A percentile compares a stretch with the other conserved stretches of the same genome.
Conservation (phyloP, 2,888 invertebrate species). For the Sipha maydis region DNA sequence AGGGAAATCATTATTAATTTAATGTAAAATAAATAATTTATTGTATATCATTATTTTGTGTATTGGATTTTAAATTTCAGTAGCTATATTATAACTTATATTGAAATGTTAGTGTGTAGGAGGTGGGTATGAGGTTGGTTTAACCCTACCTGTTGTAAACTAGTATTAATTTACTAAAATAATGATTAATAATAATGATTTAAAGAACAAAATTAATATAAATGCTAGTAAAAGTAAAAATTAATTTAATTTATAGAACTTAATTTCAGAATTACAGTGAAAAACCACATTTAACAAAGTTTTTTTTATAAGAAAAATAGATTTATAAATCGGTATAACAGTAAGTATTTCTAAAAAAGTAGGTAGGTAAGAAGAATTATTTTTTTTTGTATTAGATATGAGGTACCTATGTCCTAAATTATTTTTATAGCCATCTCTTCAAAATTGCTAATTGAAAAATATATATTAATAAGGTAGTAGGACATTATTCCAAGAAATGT, state of each 20-base stretch:
- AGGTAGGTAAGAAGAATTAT: background rate
- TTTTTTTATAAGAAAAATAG: background rate
- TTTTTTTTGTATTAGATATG: constrained; percentile 1
- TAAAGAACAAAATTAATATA: constrained; percentile 2
- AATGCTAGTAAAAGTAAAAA: too few species aligned
- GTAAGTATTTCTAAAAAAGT: background rate
- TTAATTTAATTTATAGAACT: constrained; percentile 13
- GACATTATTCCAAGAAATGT: constrained; percentile 4
- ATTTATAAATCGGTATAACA: background rate
- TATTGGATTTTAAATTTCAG: background rate
- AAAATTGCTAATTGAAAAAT: background rate
- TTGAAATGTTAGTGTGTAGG: constrained; percentile 16
- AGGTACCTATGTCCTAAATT: background rate
- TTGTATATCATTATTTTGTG: background rate
- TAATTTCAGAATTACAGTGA: constrained; percentile 18
- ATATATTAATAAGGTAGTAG: background rate
- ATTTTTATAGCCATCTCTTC: constrained; percentile 4
- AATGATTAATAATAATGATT: too few species aligned
- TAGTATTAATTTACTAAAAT: constrained; percentile 8
- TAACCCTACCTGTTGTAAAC: background rate
- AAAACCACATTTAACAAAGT: background rate
- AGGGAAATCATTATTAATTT: constrained; percentile 1
- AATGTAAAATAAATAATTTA: background rate
- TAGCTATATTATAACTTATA: background rate
- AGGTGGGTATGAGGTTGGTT: background rate